These are phyloP conservation scores for Polymixis lichenea DNA, from an alignment of 2,888 invertebrate species.

Conservation along the genomic window DNA sequence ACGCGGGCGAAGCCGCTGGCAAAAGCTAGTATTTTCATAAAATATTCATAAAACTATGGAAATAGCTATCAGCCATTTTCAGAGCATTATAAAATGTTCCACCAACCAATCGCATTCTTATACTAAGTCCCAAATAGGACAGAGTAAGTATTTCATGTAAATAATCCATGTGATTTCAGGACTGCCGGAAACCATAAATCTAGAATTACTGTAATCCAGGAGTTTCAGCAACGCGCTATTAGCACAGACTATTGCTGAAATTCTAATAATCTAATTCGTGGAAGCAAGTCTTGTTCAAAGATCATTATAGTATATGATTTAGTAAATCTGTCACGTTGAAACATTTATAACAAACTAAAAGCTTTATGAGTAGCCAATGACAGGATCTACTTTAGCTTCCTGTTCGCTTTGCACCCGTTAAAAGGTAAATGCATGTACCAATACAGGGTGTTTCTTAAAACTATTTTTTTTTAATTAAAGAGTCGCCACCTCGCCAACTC, in stretches of 20 bases:
- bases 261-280: constrained; percentile 32
- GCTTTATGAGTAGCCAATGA: constrained; percentile 39
- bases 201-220: constrained; percentile 49
- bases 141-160: constrained; percentile 24
- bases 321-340: constrained; percentile 43
- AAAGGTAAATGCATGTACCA: constrained; percentile 25
- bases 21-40: too few relatives aligned
- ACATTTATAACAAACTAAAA: constrained; percentile 48
- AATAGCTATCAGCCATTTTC: too few relatives aligned
- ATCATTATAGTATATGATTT: constrained; percentile 34
- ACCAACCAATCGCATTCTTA: neutral
- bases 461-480: neutral
- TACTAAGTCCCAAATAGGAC: neutral
- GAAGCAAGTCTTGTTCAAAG: constrained; percentile 44
- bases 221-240: constrained; percentile 18
- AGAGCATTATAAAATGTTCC: neutral
- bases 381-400: constrained; percentile 35
- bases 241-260: constrained; percentile 20
- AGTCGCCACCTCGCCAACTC: too few relatives aligned
- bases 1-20: too few relatives aligned
- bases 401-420: constrained; percentile 16
- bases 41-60: too few relatives aligned
- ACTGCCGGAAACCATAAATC: constrained; percentile 45
- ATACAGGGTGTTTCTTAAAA: neutral
- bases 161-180: constrained; percentile 45